Evolutionary conservation across 1,140 invertebrate species (phyloP), one percentile per base, ranked within the genome.

Genomic region (Brachionus rubens): DNA sequence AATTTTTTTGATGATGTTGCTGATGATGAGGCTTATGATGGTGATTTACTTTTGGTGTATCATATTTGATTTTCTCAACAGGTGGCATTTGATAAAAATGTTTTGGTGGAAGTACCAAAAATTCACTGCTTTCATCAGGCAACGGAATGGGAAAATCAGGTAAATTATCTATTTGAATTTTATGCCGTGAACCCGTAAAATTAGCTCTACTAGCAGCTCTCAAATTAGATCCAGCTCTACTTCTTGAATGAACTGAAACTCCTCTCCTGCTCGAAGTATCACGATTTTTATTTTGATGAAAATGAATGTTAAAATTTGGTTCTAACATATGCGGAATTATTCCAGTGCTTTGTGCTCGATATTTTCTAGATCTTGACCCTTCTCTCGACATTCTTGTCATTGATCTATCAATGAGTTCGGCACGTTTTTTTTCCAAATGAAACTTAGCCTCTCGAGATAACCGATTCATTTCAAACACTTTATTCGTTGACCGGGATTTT

Each of bases 361-460:
- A 36, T 21, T 33, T 59, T 5, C 54, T 26, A 16, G 54, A 59
- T 59, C 36, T 59, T 33, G 54, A 59, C 7, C 54, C n/a, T 1
- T 59, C 54, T 14, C 36, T 12, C 12, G 54, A 59, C 30, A 59
- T 33, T 59, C 54, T 33, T 6, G n/a, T 59, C 3, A 33, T 7
- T 0, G 54, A 59, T 36, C 30, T 59, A 16, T 59, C 54, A 16
- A 19, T 36, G 33, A 36, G 30, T 59, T 33, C 36, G 7, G 54
- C 33, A 19, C 54, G 33, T 59, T 28, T 36, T 59, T 59, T 59
- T 59, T 59, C 54, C 19, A 59, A n/a, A n/a, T 59, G 54, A 36
- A 59, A 59, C 19, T 59, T 59, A 59, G 54, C 54, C 30, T 59
- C 54, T 33, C 54, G 54, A n/a, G 54, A 59, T 36, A 59, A 59